A percentile compares a stretch with the other conserved stretches of the same genome.
Conservation (phyloP, 1,140 invertebrate genomes). For the Spodoptera litura region DNA sequence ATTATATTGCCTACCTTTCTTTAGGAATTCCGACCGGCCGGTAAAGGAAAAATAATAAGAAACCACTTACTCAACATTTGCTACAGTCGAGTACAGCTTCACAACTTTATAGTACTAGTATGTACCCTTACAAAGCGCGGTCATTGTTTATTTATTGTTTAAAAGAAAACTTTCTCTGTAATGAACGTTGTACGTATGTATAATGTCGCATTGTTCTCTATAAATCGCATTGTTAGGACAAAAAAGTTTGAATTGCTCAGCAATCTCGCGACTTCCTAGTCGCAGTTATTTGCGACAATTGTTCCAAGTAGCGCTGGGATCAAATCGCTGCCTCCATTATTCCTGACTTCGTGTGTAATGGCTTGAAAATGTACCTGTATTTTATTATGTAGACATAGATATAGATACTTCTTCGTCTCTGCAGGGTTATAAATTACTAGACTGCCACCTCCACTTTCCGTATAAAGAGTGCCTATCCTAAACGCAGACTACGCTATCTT, state of each 20-base stretch:
- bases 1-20: conserved; percentile 15
- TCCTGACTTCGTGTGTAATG: conserved; percentile 43
- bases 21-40: conserved; percentile 8
- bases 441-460: too few species aligned
- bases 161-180: conserved; percentile 50
- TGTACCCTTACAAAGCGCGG: conserved; percentile 14
- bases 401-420: not conserved
- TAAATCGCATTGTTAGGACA: conserved; percentile 50
- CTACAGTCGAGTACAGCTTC: not conserved
- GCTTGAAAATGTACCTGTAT: conserved; percentile 20
- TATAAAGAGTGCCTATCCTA: not conserved
- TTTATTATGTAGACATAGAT: not conserved
- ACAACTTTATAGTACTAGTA: conserved; percentile 9
- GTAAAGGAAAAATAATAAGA: conserved; percentile 5
- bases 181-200: conserved; percentile 37
- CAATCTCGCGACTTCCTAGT: conserved; percentile 47
- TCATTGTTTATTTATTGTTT: conserved; percentile 39
- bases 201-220: conserved; percentile 53
- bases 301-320: conserved; percentile 33
- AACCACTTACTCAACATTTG: not conserved
- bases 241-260: conserved; percentile 34
- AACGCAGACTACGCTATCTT: too few species aligned
- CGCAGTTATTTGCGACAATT: conserved; percentile 47
- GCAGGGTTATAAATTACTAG: not conserved
- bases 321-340: conserved; percentile 40